Base-by-base conservation (phyloP, 2,113 vertebrate genomes). In the Damaliscus lunatus region DNA sequence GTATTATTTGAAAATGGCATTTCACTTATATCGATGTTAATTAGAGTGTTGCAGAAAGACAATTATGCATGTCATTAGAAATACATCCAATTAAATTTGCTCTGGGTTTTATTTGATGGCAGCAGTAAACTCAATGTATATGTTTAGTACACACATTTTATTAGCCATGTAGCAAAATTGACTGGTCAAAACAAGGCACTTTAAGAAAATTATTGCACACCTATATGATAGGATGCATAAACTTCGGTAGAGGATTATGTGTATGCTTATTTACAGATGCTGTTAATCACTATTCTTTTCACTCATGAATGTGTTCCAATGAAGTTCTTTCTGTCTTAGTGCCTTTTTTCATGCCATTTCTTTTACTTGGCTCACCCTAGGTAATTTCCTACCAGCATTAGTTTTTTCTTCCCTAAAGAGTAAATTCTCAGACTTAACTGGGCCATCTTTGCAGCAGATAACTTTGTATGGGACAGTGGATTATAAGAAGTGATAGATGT, bases 1-100 rank as follows among this genome's bases (percentile, higher is more conserved):
- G 9, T 27, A 78, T 94, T 97, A 93, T 97, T 93, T 95, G 60
- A 53, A 97, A 97, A 91, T 89, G 67, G 15, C 78, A 89, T 67
- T 96, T 82, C 87, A 89, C 91, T 96, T 96, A 91, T 53, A 85
- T 77, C 21, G 50, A 25, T 33, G 11, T 86, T 89, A 74, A 96
- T 96, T 96, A 95, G 48, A 53, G 81, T 33, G n/a, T 23, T 88
- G 31, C 64, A 74, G 91, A 96, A 92, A 98, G 78, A 96, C 83
- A 86, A 85, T 86, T 96, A 88, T 48, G 53, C 33, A 52, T 62
- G 31, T 36, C 53, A 94, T 96, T 94, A 96, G 64, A 96, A 90
- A 85, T 74, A 52, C 50, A 88, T 84, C 13, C 95, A 97, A 97
- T 90, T 97, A 94, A 92, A 92, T 88, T 91, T 81, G 33, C 57